These are phyloP conservation scores for Julus scandinavius DNA, from an alignment of 2,888 invertebrate species.

Conservation along the genomic window DNA sequence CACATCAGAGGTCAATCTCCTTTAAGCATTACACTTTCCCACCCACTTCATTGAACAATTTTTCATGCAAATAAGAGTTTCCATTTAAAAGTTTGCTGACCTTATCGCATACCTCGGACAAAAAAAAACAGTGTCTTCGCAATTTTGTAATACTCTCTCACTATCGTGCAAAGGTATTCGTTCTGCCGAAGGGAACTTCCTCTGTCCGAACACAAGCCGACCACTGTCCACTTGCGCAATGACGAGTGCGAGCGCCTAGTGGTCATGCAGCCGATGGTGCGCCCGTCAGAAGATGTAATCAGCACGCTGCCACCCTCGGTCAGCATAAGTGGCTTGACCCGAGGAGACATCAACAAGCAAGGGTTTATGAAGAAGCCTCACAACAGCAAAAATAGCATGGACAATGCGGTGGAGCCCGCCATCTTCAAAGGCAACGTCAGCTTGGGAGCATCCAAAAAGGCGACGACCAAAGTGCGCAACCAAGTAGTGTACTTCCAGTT, in stretches of 20 bases:
- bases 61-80: too few species aligned
- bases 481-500: constrained; percentile 52
- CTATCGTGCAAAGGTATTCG: constrained; percentile 47
- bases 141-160: not conserved
- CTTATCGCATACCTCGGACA: not conserved
- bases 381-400: not conserved
- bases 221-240: constrained; percentile 48
- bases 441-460: not conserved
- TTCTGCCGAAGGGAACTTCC: constrained; percentile 50
- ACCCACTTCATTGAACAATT: too few species aligned
- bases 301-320: not conserved
- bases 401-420: not conserved
- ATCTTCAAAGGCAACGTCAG: not conserved
- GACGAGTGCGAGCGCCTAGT: constrained; percentile 20
- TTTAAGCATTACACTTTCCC: too few species aligned
- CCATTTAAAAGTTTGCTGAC: too few species aligned
- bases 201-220: constrained; percentile 47
- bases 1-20: too few species aligned
- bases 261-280: constrained; percentile 29
- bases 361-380: constrained; percentile 12
- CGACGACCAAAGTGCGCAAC: constrained; percentile 17
- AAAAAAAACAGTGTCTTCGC: not conserved
- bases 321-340: not conserved
- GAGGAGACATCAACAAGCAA: not conserved
- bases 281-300: not conserved